Conservation (phyloP, 2,113 vertebrate species). For the Halichoerus grypus region DNA sequence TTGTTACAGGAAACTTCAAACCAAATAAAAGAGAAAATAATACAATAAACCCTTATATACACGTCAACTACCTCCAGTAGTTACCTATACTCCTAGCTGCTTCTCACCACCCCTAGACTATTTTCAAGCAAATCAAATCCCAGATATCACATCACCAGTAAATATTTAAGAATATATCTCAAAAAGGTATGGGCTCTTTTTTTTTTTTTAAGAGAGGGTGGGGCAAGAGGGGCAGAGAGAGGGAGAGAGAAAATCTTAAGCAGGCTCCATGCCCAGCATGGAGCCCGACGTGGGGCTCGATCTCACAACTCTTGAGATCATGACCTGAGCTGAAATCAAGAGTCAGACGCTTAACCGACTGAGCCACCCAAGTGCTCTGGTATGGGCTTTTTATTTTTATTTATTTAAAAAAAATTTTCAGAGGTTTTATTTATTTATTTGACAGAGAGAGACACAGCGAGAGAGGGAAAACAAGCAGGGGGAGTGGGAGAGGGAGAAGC, state of each 20-base stretch:
- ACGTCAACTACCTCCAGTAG: background rate
- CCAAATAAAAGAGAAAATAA: background rate
- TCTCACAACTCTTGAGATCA: background rate
- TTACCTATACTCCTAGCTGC: background rate
- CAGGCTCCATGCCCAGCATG: background rate
- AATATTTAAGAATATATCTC: background rate
- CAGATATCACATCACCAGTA: background rate
- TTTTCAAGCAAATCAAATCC: background rate
- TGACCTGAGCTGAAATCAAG: background rate
- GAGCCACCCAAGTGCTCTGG: background rate
- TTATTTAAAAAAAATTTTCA: too few species aligned
- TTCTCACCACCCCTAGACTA: background rate
- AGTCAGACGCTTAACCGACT: background rate
- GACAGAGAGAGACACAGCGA: too few species aligned
- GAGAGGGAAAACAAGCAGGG: too few species aligned
- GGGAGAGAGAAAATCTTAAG: background rate
- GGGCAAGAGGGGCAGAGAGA: background rate
- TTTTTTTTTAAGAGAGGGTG: background rate
- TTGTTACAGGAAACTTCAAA: constrained; percentile 8
- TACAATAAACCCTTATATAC: background rate
- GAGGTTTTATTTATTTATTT: too few species aligned
- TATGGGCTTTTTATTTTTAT: background rate
- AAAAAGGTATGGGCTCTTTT: background rate
- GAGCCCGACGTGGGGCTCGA: background rate
- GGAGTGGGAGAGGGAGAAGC: too few species aligned